Base-by-base conservation (phyloP, 2,888 invertebrate genomes). In the Elmis aenea region DNA sequence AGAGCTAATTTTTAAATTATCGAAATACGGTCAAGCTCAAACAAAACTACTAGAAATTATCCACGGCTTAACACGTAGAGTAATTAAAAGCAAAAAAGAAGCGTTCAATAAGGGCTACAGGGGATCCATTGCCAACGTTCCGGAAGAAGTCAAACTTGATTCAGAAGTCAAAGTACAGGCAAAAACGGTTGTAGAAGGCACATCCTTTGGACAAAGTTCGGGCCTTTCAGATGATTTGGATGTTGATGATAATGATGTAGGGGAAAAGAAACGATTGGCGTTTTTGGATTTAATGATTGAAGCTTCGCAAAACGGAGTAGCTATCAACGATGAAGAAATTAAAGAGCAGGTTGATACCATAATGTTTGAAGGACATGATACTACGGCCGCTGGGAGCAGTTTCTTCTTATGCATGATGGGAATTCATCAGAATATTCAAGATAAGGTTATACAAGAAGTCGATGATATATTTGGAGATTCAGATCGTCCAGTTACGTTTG, bases 211-310 rank as follows among this genome's bases (percentile, higher is more conserved):
- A 3, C 75, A 76, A 48, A 69, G 74, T 1, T 59, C 67, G 11
- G 75, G 75, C 10, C 59, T 77, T 9, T 75, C 73, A 43, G 87
- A 88, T 56, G 87, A 88, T 67, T 70, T 88, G 45, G 88, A 88
- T 57, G 83, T 83, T 41, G 88, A 88, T 57, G 86, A 87, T 60
- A 83, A 83, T 54, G 85, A 87, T 64, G 74, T 87, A 29, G 86
- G 86, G 29, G 83, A 81, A 59, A 88, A 89, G 71, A 83, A 85
- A 62, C 77, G 90, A 28, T 71, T 88, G 50, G 90, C 93, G 1
- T 88, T 94, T 69, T 75, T 94, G 46, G 94, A 95, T 66, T 73
- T 93, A 42, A 76, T 94, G 73, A 77, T 94, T 22, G 88, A 90
- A 66, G 83, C 87, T 37, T 81, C 87, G 28, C 83, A 86, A 58